Evolutionary conservation across 2,797 vertebrate species (phyloP), one percentile per base, ranked within the genome.

Genomic region (Kryptolebias ocellatus): DNA sequence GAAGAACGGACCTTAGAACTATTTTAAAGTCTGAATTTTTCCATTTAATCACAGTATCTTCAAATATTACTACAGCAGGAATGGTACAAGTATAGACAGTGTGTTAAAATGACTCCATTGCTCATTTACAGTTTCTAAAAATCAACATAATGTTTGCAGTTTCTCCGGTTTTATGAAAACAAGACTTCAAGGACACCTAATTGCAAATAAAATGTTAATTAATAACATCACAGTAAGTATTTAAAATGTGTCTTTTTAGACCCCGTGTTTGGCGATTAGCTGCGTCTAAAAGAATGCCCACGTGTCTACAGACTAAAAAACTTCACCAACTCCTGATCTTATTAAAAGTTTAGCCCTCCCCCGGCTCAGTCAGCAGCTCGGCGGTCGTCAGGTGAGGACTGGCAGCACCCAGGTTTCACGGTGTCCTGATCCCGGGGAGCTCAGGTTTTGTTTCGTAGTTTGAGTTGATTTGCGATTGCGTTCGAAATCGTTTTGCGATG

Each of bases 301-400:
- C 58, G 63, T 53, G 51, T 15, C 56, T 42, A 24, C 57, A 77
- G 65, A 60, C 53, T 44, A 1, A 64, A 53, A 77, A 73, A 82
- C 28, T 45, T 65, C 44, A 34, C 12, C 59, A 81, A 70, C 64
- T 75, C 29, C 46, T 28, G 47, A 27, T 51, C 60, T 83, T 76
- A 71, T 77, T 72, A 76, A 75, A 83, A 81, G 64, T 79, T 71
- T n/a, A 78, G 50, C 34, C 3, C 59, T 37, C 62, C 12, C 60
- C 42, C 56, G 54, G 55, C 70, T 74, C 64, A 64, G 57, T 70
- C 71, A 61, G 27, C 68, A 76, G 69, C 61, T 76, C 72, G 20
- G 20, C 20, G 20, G 20, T 24, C 20, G 20, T 24, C 20, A 24
- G 20, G 20, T 24, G 20, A 24, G 20, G 20, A 24, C 20, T 24